A percentile compares a stretch with the other conserved stretches of the same genome.
These are phyloP conservation scores for Sebastes oblongus DNA, from an alignment of 2,797 vertebrate species.

Conservation along the genomic window DNA sequence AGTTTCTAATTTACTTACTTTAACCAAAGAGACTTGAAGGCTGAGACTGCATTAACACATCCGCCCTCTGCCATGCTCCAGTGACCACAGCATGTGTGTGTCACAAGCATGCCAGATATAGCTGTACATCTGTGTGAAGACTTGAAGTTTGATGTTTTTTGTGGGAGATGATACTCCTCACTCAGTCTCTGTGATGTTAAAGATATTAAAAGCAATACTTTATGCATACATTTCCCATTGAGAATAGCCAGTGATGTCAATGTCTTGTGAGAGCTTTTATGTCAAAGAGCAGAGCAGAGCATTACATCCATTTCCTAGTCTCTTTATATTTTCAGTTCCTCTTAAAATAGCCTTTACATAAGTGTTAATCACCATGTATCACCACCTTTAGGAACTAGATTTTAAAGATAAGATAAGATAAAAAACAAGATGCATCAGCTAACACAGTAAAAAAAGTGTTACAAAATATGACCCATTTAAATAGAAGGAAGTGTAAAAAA, in stretches of 20 bases:
- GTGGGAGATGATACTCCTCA: not conserved
- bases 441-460: too few relatives aligned
- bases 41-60: not conserved
- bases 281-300: not conserved
- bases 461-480: too few relatives aligned
- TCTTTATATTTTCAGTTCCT: slow-evolving; percentile 32
- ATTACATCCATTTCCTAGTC: not conserved
- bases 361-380: not conserved
- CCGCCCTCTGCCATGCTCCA: slow-evolving; percentile 22
- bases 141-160: not conserved
- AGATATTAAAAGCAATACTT: not conserved
- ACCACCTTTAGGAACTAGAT: not conserved
- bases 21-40: slow-evolving; percentile 17
- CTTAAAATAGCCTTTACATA: not conserved
- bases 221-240: not conserved
- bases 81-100: slow-evolving; percentile 6
- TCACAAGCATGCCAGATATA: not conserved
- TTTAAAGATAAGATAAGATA: not conserved
- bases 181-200: not conserved
- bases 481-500: too few relatives aligned
- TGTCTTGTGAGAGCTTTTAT: not conserved
- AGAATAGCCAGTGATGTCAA: not conserved
- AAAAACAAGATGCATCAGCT: too few relatives aligned
- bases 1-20: slow-evolving; percentile 35
- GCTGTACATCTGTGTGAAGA: not conserved